Base-by-base conservation (phyloP, 2,888 invertebrate species). In the Brenthis daphne region DNA sequence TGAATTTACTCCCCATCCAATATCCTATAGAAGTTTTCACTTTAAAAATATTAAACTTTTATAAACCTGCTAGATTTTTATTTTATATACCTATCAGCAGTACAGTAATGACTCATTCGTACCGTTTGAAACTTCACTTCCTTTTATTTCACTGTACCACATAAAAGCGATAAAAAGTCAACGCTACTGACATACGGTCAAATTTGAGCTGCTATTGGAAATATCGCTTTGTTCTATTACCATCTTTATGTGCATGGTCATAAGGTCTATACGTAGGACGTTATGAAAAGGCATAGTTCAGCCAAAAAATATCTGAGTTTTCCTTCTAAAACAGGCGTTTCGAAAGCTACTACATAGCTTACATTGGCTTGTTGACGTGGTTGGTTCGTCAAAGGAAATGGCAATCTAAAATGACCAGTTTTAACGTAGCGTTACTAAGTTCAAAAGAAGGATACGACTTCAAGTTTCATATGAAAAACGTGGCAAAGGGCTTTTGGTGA, bases 321-420 rank as follows among this genome's bases (percentile, higher is more conserved):
- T 63, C 20, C 53, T 53, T 63, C 53, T 20, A 43, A 63, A 63
- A 53, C 37, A 53, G 53, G 16, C 16, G 14, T 51, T 53, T 51
- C 37, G 20, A 33, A 63, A 63, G 37, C 53, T 14, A 63, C 53
- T 53, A 43, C 20, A 33, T 13, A 63, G 20, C 51, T 16, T 63
- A 37, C 53, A 13, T 13, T 6, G 20, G 53, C 51, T 51, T 53
- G 63, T 63, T 63, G 63, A 63, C 63, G 53, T 53, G 63, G 16
- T 63, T 63, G 53, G 63, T 8, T 43, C 53, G 63, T 63, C 53
- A 53, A 63, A 63, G 37, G 63, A 63, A 63, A 63, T 63, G 37
- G 63, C 53, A 63, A 63, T 63, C 53, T 53, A 63, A 63, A 63
- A 63, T 53, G 63, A 53, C 51, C 63, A 63, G 63, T 51, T 63